A percentile compares a stretch with the other conserved stretches of the same genome.
Conservation (phyloP, 2,113 vertebrate species). For the Halcyon senegalensis region DNA sequence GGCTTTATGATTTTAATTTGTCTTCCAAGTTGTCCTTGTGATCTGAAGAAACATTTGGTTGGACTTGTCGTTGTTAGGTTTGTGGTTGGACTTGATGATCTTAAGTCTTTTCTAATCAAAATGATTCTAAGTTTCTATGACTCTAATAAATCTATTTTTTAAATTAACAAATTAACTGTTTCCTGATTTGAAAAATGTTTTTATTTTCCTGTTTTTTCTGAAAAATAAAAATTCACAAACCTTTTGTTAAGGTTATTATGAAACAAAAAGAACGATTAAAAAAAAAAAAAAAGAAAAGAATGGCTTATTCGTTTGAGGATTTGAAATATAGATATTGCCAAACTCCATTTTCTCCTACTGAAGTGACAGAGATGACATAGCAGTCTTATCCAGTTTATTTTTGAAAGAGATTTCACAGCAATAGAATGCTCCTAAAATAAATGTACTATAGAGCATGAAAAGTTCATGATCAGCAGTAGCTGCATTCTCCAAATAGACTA, state of each 20-base stretch:
- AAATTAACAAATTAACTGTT: no score
- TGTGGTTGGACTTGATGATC: rapidly evolving
- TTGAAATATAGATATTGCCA: background rate
- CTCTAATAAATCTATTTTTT: background rate
- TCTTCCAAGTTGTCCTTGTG: background rate
- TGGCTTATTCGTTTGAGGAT: background rate
- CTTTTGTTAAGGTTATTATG: background rate
- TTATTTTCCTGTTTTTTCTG: background rate
- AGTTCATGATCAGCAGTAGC: background rate
- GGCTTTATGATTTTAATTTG: background rate
- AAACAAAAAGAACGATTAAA: background rate
- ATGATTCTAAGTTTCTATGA: background rate
- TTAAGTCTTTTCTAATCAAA: background rate
- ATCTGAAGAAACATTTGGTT: background rate
- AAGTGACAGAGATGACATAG: background rate
- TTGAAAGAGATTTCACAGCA: background rate
- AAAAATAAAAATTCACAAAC: background rate
- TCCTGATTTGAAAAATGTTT: background rate
- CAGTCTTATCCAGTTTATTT: background rate
- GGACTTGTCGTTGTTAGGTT: background rate
- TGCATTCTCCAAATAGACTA: background rate
- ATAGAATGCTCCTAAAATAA: background rate
- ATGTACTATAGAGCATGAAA: background rate
- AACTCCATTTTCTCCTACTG: background rate
- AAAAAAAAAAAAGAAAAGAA: background rate